Conservation (phyloP, 2,888 invertebrate genomes). For the Maniola hyperantus region DNA sequence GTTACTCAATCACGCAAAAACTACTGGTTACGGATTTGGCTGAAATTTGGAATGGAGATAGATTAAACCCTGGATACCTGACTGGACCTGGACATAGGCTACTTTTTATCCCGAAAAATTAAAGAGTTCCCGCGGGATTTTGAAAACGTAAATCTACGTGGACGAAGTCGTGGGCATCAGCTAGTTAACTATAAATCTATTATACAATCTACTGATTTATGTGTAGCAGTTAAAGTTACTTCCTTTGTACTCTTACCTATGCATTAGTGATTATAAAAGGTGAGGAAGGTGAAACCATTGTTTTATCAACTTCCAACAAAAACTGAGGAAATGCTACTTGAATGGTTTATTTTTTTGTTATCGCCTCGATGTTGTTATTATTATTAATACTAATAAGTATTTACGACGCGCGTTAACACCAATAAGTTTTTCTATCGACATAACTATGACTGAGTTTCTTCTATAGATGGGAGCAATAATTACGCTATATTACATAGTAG, state of each 20-base stretch:
- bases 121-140: too few species aligned
- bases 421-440: background rate
- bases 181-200: too few species aligned
- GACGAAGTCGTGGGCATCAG: too few species aligned
- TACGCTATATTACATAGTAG: too few species aligned
- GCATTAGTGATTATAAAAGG: slow-evolving; percentile 13
- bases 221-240: background rate
- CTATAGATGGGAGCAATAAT: background rate
- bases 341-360: slow-evolving; percentile 10
- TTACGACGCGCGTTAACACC: background rate
- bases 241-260: background rate
- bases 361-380: background rate
- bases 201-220: background rate
- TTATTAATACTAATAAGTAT: background rate
- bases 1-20: too few species aligned
- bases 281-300: slow-evolving; percentile 17
- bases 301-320: slow-evolving; percentile 4
- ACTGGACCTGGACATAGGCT: too few species aligned
- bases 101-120: too few species aligned
- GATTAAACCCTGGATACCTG: too few species aligned
- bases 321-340: background rate
- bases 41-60: too few species aligned
- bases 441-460: background rate
- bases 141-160: too few species aligned
- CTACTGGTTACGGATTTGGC: too few species aligned